A percentile compares a stretch with the other conserved stretches of the same genome.
Evolutionary conservation across 2,113 vertebrate genomes (phyloP).

Genomic region (Tretioscincus oriximinensis): DNA sequence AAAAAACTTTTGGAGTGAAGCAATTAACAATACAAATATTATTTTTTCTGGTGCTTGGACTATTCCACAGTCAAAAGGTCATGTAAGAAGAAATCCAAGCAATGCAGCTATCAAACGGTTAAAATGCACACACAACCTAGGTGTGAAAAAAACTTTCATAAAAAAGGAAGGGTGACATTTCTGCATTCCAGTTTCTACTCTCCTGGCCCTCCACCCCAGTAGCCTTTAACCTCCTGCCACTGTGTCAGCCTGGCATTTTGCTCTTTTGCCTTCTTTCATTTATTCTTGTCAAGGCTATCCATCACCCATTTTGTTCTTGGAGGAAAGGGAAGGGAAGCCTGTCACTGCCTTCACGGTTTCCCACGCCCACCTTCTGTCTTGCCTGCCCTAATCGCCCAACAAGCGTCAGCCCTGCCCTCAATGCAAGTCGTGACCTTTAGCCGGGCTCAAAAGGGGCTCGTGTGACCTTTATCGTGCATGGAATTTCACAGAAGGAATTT

Average conservation of each 20-base stretch:
- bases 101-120: not conserved
- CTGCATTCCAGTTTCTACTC: not conserved
- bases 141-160: not conserved
- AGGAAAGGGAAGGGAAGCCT: constrained; percentile 11
- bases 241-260: not conserved
- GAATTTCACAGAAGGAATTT: constrained; percentile 29
- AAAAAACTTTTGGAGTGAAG: too few relatives aligned
- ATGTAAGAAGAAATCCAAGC: not conserved
- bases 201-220: not conserved
- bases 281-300: constrained; percentile 12
- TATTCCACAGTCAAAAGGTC: too few relatives aligned
- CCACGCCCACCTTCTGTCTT: accelerated
- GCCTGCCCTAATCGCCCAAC: constrained; percentile 12
- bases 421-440: accelerated
- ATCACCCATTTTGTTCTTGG: not conserved
- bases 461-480: accelerated
- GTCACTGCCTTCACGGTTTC: not conserved
- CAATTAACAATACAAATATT: too few relatives aligned
- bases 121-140: not conserved
- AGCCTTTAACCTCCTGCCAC: not conserved
- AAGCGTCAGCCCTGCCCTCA: not conserved
- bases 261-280: constrained; percentile 35
- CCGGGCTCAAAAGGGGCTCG: not conserved
- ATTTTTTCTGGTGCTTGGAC: too few relatives aligned
- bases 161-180: not conserved